Base-by-base conservation (phyloP, 2,113 vertebrate species). In the Prochilodus magdalenae region DNA sequence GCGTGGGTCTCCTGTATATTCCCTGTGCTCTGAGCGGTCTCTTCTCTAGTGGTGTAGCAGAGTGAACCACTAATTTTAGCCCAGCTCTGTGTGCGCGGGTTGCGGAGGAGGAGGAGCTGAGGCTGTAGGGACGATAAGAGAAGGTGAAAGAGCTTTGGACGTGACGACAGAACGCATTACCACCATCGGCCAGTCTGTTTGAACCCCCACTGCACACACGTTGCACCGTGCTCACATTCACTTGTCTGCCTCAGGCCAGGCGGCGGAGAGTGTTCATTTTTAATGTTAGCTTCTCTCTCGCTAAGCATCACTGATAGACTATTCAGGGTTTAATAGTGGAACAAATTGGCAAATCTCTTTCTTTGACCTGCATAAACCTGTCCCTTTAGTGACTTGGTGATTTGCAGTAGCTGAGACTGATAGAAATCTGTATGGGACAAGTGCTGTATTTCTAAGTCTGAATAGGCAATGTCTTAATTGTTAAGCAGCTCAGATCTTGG, bases 11-110 rank as follows among this genome's bases (percentile, higher is more conserved):
- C 53, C 73, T 26, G n/a, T 57, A 62, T 80, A 73, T 73, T 53
- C 69, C 70, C 78, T 57, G 6, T 73, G 57, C 40, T 24, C 20
- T 3, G 57, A 73, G 70, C 69, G 15, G 63, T 80, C 40, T 63
- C n/a, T 80, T 80, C 55, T 63, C 57, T 53, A 33, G 22, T 7
- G 47, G 36, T 30, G 69, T 47, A 62, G 67, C 67, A 62, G 59
- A 86, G 69, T 60, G 60, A 71, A 29, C 29, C 79, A 80, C 81
- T 83, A 81, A 83, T 77, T 83, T 86, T 82, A 86, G 82, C 36
- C 24, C 27, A 26, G 69, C 73, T 40, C 16, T 22, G 40, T 79
- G 75, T 51, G 63, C 30, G 16, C 63, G 33, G 47, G 16, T 18
- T 14, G 59, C 14, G 70, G 15, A 29, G 7, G n/a, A 27, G 53